phyloP scores from a whole-genome alignment of 2,113 vertebrate genomes.

The Heterocephalus glaber region DNA sequence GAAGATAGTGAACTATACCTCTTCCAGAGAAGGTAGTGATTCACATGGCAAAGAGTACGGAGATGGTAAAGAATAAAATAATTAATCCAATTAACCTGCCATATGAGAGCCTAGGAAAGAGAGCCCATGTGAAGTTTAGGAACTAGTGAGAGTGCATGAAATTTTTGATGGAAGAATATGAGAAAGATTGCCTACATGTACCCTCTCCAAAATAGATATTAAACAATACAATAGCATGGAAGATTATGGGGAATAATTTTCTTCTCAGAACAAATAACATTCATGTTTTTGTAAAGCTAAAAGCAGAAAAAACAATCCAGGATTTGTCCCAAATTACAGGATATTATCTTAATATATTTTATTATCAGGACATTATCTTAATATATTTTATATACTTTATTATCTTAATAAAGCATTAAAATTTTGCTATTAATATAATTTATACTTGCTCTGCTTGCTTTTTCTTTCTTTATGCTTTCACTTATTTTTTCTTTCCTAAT shows the following conservation, averaged over 20 bases:
- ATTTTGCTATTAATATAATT: neutral
- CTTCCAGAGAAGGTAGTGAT: neutral
- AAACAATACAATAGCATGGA: neutral
- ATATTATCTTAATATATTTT: neutral
- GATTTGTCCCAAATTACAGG: neutral
- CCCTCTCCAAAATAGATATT: neutral
- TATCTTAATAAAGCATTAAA: neutral
- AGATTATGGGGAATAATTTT: neutral
- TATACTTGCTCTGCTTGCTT: neutral
- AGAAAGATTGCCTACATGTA: neutral
- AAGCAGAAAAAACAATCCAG: neutral
- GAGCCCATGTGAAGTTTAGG: neutral
- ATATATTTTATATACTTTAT: no score
- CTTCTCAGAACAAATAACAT: neutral
- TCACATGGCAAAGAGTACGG: neutral
- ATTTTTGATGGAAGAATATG: neutral
- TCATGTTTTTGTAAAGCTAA: neutral
- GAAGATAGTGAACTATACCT: neutral
- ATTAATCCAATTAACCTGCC: neutral
- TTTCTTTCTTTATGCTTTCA: constrained; percentile 8
- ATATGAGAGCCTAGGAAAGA: neutral
- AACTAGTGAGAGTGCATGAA: neutral
- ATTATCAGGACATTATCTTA: neutral
- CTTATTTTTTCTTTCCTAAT: neutral
- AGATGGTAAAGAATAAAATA: neutral